Percentiles rank a stretch among this genome's conserved stretches.
These are phyloP conservation scores for Oophaga pumilio DNA, from an alignment of 2,113 vertebrate species.

Conservation along the genomic window DNA sequence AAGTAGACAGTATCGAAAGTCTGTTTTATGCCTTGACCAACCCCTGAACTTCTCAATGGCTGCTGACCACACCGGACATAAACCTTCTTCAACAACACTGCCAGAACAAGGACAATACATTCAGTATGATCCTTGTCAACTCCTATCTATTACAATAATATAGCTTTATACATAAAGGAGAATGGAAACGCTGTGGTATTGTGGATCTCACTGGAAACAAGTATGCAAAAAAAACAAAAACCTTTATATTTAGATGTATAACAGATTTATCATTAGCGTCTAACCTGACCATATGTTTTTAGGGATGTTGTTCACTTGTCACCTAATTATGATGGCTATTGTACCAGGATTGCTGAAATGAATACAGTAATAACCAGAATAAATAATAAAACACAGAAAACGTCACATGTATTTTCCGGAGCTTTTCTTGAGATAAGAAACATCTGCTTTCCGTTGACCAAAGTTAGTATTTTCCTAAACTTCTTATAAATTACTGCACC, in stretches of 20 bases:
- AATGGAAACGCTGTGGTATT: constrained; percentile 31
- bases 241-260: neutral
- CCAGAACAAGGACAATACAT: constrained; percentile 44
- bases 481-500: neutral
- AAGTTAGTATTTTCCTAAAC: neutral
- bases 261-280: neutral
- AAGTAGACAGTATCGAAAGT: neutral
- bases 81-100: constrained; percentile 34
- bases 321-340: neutral
- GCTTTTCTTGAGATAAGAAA: neutral
- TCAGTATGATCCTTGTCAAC: constrained; percentile 33
- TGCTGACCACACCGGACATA: constrained; percentile 16
- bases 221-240: constrained; percentile 35
- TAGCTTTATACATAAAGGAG: constrained; percentile 22
- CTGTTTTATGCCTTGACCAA: neutral
- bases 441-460: neutral
- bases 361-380: neutral
- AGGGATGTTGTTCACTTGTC: neutral
- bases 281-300: neutral
- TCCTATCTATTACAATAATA: constrained; percentile 24
- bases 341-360: neutral
- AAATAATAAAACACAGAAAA: neutral
- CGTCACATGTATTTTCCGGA: neutral
- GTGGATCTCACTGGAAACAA: constrained; percentile 3
- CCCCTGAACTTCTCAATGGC: constrained; percentile 4